A percentile compares a stretch with the other conserved stretches of the same genome.
Conservation (phyloP, 2,888 invertebrate species). For the Neoascia interrupta region DNA sequence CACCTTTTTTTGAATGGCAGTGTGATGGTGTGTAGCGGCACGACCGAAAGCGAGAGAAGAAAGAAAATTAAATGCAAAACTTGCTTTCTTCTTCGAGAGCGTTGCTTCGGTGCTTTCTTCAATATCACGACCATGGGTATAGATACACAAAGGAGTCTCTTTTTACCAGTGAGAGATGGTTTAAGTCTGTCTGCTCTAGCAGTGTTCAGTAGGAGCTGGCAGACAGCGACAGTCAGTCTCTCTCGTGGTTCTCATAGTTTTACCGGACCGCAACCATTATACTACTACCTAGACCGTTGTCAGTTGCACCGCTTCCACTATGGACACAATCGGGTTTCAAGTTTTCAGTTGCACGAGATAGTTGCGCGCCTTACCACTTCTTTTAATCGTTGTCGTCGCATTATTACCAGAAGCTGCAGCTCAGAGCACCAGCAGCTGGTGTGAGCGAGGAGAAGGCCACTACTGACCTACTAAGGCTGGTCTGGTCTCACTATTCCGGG, state of each 20-base stretch:
- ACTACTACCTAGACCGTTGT: slow-evolving; percentile 24
- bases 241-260: slow-evolving; percentile 48
- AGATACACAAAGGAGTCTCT: slow-evolving; percentile 26
- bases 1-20: slow-evolving; percentile 64
- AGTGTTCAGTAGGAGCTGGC: slow-evolving; percentile 33
- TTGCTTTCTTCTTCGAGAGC: slow-evolving; percentile 59
- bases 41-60: slow-evolving; percentile 19
- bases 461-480: slow-evolving; percentile 78
- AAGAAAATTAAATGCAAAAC: slow-evolving; percentile 55
- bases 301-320: slow-evolving; percentile 44
- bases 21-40: neutral
- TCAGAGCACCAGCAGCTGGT: slow-evolving; percentile 61
- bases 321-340: slow-evolving; percentile 58
- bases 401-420: slow-evolving; percentile 62
- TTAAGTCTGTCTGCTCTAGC: slow-evolving; percentile 11
- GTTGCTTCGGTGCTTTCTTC: slow-evolving; percentile 3
- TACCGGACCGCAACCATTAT: slow-evolving; percentile 7
- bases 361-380: no score
- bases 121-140: no score
- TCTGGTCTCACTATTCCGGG: slow-evolving; percentile 66
- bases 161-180: neutral
- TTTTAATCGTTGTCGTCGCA: slow-evolving; percentile 18
- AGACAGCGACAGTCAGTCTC: slow-evolving; percentile 63
- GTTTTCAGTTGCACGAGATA: slow-evolving; percentile 65
- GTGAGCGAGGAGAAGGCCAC: slow-evolving; percentile 73